Evolutionary conservation across 2,888 invertebrate species (phyloP), one percentile per base, ranked within the genome.

Genomic region (Tinea pellionella): DNA sequence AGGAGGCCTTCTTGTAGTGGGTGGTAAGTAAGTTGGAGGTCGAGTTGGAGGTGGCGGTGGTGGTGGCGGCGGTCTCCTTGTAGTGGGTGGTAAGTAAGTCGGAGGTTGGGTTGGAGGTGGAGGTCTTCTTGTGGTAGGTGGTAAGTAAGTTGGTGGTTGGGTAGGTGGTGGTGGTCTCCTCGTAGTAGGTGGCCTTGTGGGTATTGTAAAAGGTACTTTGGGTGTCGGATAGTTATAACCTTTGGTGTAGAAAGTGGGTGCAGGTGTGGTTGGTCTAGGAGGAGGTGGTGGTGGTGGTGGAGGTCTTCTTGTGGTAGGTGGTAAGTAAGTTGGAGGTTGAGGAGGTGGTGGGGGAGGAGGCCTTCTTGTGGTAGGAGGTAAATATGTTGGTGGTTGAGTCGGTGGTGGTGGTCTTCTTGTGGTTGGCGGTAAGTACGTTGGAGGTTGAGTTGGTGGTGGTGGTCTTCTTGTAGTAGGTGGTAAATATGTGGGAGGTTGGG

Each of bases 321-420:
- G 41, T 0, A 59, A 12, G 6, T 24, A 24, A 3, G 24, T 24
- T 37, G 64, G 61, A 32, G 41, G 42, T 62, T 65, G 59, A n/a
- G 62, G 60, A 58, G 63, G 64, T 19, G 55, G 29, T 24, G 63
- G 65, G 61, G 0, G 62, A 41, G 16, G 61, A 1, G 53, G 43
- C 8, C 30, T 55, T 7, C 56, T 67, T 9, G 65, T 65, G 2
- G 64, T 64, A 65, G 16, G 65, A 63, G 60, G 63, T 32, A 60
- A 64, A 2, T 64, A 63, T 8, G 65, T 68, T 53, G 78, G 78
- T 1, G 74, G 64, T 64, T 66, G 16, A 65, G 63, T 59, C 62
- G 41, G 59, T n/a, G 59, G 65, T 58, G 59, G 63, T 24, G 24
- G 24, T 24, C 24, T 24, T 24, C 24, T 24, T 24, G 24, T 24